A percentile compares a stretch with the other conserved stretches of the same genome.
phyloP scores from a whole-genome alignment of 2,888 invertebrate species.

The Neoascia interrupta region DNA sequence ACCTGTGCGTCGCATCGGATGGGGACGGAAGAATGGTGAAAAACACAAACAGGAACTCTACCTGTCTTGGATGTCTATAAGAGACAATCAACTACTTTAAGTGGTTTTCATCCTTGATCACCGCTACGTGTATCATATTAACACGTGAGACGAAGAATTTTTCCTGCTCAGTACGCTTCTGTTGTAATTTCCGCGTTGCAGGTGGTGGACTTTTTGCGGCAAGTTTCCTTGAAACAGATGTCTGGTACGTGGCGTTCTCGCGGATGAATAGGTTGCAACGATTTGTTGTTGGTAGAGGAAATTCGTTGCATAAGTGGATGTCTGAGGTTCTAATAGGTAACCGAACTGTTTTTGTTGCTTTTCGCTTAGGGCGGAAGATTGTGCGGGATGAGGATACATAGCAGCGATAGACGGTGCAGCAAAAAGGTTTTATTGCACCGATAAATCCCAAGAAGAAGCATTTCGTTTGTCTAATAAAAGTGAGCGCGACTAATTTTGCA shows the following conservation, averaged over 20 bases:
- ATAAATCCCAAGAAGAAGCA: too few species aligned
- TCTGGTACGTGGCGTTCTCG: slow-evolving; percentile 35
- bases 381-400: too few species aligned
- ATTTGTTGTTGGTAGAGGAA: too few species aligned
- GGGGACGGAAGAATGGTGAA: background rate
- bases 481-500: too few species aligned
- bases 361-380: too few species aligned
- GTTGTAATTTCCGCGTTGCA: slow-evolving; percentile 52
- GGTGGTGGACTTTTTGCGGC: too few species aligned
- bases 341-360: too few species aligned
- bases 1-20: slow-evolving; percentile 20
- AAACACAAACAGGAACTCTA: slow-evolving; percentile 49
- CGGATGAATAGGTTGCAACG: slow-evolving; percentile 42
- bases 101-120: slow-evolving; percentile 69
- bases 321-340: too few species aligned
- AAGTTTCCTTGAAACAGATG: slow-evolving; percentile 32
- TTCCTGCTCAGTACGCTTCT: slow-evolving; percentile 15
- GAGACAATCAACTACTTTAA: slow-evolving; percentile 66
- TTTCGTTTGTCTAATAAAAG: too few species aligned
- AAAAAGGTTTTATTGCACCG: too few species aligned
- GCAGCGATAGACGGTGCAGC: too few species aligned
- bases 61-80: slow-evolving; percentile 65
- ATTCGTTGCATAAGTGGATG: too few species aligned
- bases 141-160: slow-evolving; percentile 35
- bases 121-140: slow-evolving; percentile 66